Evolutionary conservation across 2,113 vertebrate genomes (phyloP), one percentile per base, ranked within the genome.

Genomic region (Regulus satrapa): DNA sequence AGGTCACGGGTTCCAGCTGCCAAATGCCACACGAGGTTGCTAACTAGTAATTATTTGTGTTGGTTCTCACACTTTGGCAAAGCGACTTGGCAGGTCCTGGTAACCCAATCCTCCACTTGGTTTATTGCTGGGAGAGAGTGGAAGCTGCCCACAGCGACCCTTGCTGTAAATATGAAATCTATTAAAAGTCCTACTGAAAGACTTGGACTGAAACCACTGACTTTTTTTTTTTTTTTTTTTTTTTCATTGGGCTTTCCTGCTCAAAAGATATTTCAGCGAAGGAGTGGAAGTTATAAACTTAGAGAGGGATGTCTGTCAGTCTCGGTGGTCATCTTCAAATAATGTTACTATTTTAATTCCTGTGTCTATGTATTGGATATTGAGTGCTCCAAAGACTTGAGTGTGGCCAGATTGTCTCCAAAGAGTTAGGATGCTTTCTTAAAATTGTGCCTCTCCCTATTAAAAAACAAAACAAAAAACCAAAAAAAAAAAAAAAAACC

Each of bases 21-120:
- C 72, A 80, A 79, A 48, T 41, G 18, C 28, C 43, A 36, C 36
- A 18, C 17, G 8, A 43, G n/a, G 21, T n/a, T 85, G 79, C 26
- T 43, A 40, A 69, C 38, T 19, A 26, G 36, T 24, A 64, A 41
- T 64, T 19, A 8, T 32, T 88, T n/a, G 16, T 66, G 55, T 12
- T 94, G 54, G n/a, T 74, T 92, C 85, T 90, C 75, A 38, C 46
- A 58, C 59, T 80, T 25, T 16, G 66, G 49, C 52, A 79, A 45
- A 82, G 38, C 63, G 48, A 6, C 66, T 89, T 72, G 66, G 49
- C 66, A 61, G 45, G 28, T 52, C 34, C 64, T 48, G 34, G 63
- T 76, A 90, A 80, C 55, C 29, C 63, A 89, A 54, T 64, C 66
- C 40, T 76, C 14, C 14, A 1, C 54, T 77, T 79, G 11, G 31